These are phyloP conservation scores for Enchytraeus crypticus DNA, from an alignment of 2,888 invertebrate genomes.

Conservation along the genomic window DNA sequence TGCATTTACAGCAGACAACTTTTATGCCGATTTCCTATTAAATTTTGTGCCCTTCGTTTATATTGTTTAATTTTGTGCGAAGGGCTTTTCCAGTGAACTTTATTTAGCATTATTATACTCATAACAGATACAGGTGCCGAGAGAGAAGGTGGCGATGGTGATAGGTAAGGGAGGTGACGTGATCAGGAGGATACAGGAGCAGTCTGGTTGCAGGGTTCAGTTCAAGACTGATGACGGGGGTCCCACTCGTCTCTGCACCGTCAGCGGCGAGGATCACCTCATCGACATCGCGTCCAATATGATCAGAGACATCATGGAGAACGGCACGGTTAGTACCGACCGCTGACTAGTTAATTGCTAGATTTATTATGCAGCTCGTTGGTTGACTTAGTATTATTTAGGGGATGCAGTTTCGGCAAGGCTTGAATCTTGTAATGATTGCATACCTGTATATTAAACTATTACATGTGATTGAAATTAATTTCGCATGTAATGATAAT, in stretches of 20 bases:
- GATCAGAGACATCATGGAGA: slow-evolving; percentile 72
- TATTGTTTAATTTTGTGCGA: neutral
- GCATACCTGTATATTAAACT: neutral
- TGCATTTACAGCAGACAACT: too few relatives aligned
- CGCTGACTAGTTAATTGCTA: too few relatives aligned
- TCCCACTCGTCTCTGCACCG: slow-evolving; percentile 74
- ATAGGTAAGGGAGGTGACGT: slow-evolving; percentile 96
- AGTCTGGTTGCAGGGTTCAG: slow-evolving; percentile 86
- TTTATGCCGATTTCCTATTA: too few relatives aligned
- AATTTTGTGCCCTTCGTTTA: neutral
- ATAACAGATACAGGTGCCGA: slow-evolving; percentile 71
- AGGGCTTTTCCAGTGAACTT: neutral
- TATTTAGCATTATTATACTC: too few relatives aligned
- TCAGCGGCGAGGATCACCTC: slow-evolving; percentile 73
- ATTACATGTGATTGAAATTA: neutral
- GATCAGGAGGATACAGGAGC: slow-evolving; percentile 91
- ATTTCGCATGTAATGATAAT: neutral
- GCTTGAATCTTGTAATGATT: neutral
- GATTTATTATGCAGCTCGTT: too few relatives aligned
- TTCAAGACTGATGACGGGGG: slow-evolving; percentile 53
- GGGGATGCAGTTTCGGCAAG: too few relatives aligned
- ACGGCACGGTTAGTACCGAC: slow-evolving; percentile 22
- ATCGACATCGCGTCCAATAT: slow-evolving; percentile 77
- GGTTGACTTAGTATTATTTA: too few relatives aligned
- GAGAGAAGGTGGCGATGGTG: slow-evolving; percentile 87